Conservation (phyloP, 2,797 vertebrate genomes). For the Tapera naevia region DNA sequence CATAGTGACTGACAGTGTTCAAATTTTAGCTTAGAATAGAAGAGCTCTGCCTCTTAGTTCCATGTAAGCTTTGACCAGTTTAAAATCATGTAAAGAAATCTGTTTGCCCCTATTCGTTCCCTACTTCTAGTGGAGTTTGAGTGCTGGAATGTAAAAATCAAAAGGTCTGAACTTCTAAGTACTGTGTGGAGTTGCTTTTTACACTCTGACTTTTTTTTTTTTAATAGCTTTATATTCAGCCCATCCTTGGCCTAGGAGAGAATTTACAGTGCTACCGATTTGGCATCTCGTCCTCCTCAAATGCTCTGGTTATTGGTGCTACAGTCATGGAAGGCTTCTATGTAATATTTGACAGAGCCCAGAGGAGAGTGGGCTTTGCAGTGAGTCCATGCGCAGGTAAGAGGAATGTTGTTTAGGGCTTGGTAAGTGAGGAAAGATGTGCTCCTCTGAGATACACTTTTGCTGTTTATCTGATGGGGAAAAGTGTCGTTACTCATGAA, state of each 20-base stretch:
- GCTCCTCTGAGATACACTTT: neutral
- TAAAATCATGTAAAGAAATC: neutral
- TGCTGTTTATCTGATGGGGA: neutral
- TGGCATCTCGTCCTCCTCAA: constrained; percentile 87
- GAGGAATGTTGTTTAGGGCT: neutral
- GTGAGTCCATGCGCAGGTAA: constrained; percentile 92
- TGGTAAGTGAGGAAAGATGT: neutral
- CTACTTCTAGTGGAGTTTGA: neutral
- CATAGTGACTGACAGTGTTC: neutral
- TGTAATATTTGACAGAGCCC: constrained; percentile 90
- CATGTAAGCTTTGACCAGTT: neutral
- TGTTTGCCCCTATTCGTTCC: neutral
- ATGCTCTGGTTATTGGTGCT: constrained; percentile 91
- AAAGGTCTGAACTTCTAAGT: neutral
- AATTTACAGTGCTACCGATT: constrained; percentile 91
- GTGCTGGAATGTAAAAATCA: neutral
- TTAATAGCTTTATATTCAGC: constrained; percentile 91
- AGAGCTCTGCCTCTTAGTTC: neutral
- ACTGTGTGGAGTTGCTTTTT: neutral
- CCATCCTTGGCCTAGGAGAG: constrained; percentile 83
- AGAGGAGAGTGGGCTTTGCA: constrained; percentile 89
- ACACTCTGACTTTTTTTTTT: neutral
- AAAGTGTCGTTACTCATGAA: neutral
- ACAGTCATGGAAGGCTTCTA: constrained; percentile 99
- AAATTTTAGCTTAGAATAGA: neutral